phyloP scores from a whole-genome alignment of 2,888 invertebrate genomes.

The Cephus sareptanus region DNA sequence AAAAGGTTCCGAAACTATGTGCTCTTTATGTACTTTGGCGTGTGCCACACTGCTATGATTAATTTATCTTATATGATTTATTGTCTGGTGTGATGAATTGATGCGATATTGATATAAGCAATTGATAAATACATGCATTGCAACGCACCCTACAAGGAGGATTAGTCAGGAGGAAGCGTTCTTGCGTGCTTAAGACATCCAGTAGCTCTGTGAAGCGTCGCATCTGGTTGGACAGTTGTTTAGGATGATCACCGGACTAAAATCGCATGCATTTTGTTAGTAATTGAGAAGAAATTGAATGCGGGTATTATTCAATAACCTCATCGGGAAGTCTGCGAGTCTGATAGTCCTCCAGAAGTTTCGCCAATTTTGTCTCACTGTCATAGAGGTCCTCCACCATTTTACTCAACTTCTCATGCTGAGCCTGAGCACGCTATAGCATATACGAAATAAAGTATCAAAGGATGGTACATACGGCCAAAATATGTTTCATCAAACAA shows the following conservation, averaged over 20 bases:
- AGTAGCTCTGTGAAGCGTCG: conserved; percentile 47
- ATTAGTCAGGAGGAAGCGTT: conserved; percentile 43
- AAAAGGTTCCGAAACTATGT: not conserved
- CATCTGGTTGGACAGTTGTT: conserved; percentile 66
- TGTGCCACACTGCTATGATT: conserved; percentile 27
- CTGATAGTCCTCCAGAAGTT: conserved; percentile 67
- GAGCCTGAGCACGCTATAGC: conserved; percentile 59
- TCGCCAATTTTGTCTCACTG: conserved; percentile 76
- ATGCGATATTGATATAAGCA: not conserved
- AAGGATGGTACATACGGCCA: not conserved
- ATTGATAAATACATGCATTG: not conserved
- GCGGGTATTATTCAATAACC: conserved; percentile 41
- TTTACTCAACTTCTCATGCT: conserved; percentile 72
- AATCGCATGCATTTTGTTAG: conserved; percentile 39
- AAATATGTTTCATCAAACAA: not conserved
- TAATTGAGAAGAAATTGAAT: conserved; percentile 11
- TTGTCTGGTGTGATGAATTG: not conserved
- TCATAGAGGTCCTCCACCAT: conserved; percentile 78
- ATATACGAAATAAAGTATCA: conserved; percentile 19
- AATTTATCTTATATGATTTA: conserved; percentile 3
- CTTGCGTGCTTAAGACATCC: conserved; percentile 47
- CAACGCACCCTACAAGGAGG: conserved; percentile 47
- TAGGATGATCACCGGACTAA: conserved; percentile 68
- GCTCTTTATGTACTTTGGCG: conserved; percentile 34
- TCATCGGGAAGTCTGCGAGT: conserved; percentile 49